These are phyloP conservation scores for Zaprionus ghesquierei DNA, from an alignment of 1,140 invertebrate species.

Conservation along the genomic window DNA sequence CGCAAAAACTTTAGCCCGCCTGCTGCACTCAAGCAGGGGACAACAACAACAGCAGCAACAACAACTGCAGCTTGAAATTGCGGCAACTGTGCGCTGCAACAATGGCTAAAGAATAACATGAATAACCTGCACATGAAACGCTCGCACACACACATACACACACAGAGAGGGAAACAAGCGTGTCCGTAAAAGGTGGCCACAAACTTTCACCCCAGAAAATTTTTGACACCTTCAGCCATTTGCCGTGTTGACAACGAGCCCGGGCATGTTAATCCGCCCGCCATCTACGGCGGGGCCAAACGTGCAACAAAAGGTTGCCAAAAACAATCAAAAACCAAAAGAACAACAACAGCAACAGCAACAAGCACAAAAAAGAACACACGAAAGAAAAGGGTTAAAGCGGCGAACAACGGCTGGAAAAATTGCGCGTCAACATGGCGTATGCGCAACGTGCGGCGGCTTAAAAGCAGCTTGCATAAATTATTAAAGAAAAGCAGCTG, in stretches of 20 bases:
- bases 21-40: constrained; percentile 50
- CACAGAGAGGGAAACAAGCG: constrained; percentile 47
- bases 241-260: constrained; percentile 67
- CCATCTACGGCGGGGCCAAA: constrained; percentile 5
- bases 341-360: constrained; percentile 2
- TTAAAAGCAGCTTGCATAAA: constrained; percentile 22
- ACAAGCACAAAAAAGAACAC: constrained; percentile 17
- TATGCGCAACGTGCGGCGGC: constrained; percentile 29
- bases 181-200: constrained; percentile 67
- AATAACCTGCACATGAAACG: constrained; percentile 62
- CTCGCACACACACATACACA: constrained; percentile 14
- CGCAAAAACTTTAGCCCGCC: constrained; percentile 57
- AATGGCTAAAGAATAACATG: constrained; percentile 45
- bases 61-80: background rate
- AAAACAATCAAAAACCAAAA: background rate
- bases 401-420: background rate
- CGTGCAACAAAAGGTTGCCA: constrained; percentile 5
- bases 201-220: constrained; percentile 66
- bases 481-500: constrained; percentile 8
- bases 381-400: background rate
- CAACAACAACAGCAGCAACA: constrained; percentile 1
- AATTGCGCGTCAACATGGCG: constrained; percentile 22
- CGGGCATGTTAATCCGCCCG: constrained; percentile 61
- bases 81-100: constrained; percentile 13
- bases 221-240: constrained; percentile 76